These are phyloP conservation scores for Oreochromis spilurus DNA, from an alignment of 2,113 vertebrate genomes.

Conservation along the genomic window DNA sequence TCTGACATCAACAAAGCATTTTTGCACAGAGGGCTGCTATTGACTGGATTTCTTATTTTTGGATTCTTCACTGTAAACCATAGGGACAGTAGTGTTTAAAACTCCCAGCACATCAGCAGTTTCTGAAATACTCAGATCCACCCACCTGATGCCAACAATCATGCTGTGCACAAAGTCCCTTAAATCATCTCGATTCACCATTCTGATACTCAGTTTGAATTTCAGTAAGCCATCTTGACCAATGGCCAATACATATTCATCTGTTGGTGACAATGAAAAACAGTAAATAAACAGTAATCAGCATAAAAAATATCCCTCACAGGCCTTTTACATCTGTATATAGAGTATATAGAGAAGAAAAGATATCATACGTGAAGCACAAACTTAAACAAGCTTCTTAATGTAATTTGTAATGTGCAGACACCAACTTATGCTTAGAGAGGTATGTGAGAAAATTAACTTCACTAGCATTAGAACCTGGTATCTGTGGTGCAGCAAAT, in stretches of 20 bases:
- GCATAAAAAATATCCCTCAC: not conserved
- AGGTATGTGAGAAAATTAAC: conserved; percentile 16
- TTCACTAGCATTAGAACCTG: conserved; percentile 7
- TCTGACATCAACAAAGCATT: not conserved
- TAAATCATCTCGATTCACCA: not conserved
- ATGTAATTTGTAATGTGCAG: not conserved
- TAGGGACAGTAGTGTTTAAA: not conserved
- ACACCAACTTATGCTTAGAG: not conserved
- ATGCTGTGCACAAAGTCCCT: fast-evolving
- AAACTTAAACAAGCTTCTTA: not conserved
- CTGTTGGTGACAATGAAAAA: not conserved
- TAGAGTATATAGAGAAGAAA: not conserved
- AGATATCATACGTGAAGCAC: not conserved
- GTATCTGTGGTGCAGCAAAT: conserved; percentile 18
- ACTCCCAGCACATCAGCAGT: not conserved
- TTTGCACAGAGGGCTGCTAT: too few species aligned
- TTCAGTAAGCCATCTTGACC: not conserved
- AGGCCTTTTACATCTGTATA: not conserved
- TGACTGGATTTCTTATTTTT: not conserved
- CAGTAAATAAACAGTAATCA: not conserved
- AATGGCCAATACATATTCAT: not conserved
- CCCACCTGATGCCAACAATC: not conserved
- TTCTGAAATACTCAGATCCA: not conserved
- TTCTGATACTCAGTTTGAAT: not conserved
- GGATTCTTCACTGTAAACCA: not conserved